These are phyloP conservation scores for Saxidomus purpurata DNA, from an alignment of 1,140 invertebrate species.

Conservation along the genomic window DNA sequence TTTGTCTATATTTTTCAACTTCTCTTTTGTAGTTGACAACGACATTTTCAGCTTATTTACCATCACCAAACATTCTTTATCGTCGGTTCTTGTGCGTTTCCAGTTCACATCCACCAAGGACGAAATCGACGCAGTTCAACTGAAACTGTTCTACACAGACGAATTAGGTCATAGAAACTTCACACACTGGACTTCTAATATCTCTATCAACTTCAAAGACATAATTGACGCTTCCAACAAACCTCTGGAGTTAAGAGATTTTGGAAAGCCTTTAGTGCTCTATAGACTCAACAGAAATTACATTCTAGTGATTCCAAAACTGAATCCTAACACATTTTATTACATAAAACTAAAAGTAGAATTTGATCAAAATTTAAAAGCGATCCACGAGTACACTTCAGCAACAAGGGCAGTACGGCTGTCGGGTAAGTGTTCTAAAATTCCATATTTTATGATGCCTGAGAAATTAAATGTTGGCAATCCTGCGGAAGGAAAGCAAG, in stretches of 20 bases:
- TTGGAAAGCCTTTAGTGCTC: conserved; percentile 28
- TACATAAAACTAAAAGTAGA: conserved; percentile 26
- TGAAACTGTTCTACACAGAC: conserved; percentile 6
- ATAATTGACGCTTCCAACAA: background rate
- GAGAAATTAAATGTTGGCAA: too few relatives aligned
- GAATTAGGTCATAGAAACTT: background rate
- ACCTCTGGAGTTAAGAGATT: conserved; percentile 26
- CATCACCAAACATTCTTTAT: background rate
- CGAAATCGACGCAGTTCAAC: background rate
- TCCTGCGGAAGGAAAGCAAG: too few relatives aligned
- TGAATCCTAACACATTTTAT: conserved; percentile 15
- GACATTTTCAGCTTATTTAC: background rate
- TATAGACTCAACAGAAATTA: conserved; percentile 32
- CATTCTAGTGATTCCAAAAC: conserved; percentile 22
- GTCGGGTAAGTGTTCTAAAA: background rate
- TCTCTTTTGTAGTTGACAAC: conserved; percentile 4
- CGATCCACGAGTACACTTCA: background rate
- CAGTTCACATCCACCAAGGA: conserved; percentile 17
- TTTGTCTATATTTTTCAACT: background rate
- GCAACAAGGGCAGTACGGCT: background rate
- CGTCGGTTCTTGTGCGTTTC: conserved; percentile 41
- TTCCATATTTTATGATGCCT: too few relatives aligned
- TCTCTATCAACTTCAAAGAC: conserved; percentile 10
- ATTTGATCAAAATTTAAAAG: conserved; percentile 15
- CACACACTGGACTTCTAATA: background rate